Conservation (phyloP, 2,888 invertebrate species). For the Perizoma flavofasciatum region DNA sequence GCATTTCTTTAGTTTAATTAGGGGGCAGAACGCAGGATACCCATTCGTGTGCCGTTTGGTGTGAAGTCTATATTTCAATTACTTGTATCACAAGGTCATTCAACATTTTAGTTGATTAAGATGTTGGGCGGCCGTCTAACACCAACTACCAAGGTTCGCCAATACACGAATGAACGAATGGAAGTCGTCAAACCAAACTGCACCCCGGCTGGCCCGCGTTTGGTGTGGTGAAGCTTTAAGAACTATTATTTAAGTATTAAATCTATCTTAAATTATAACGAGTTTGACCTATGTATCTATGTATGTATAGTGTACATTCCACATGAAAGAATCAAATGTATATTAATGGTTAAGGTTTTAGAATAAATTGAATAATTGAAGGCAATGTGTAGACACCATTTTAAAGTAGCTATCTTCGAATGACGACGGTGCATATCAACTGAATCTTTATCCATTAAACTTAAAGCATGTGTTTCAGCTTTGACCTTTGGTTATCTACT, state of each 20-base stretch:
- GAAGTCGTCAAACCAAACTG: no score
- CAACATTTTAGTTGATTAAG: no score
- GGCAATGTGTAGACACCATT: conserved; percentile 31
- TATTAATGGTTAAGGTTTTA: conserved; percentile 40
- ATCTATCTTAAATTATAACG: conserved; percentile 51
- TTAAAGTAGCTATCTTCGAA: conserved; percentile 21
- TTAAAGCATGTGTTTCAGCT: neutral
- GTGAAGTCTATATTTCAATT: no score
- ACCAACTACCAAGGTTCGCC: no score
- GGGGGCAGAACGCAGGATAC: no score
- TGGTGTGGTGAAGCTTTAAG: conserved; percentile 40
- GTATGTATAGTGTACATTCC: conserved; percentile 55
- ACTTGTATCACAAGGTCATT: no score
- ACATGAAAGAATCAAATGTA: conserved; percentile 43
- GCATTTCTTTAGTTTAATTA: no score
- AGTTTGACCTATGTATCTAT: conserved; percentile 49
- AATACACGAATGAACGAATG: no score
- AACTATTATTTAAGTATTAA: conserved; percentile 55
- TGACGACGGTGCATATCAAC: conserved; percentile 3
- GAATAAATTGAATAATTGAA: conserved; percentile 27
- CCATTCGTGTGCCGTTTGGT: no score
- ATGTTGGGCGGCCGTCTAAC: no score
- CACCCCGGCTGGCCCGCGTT: neutral
- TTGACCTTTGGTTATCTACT: no score
- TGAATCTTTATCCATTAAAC: neutral